These are phyloP conservation scores for Oxyura jamaicensis DNA, from an alignment of 2,113 vertebrate species.

Conservation along the genomic window DNA sequence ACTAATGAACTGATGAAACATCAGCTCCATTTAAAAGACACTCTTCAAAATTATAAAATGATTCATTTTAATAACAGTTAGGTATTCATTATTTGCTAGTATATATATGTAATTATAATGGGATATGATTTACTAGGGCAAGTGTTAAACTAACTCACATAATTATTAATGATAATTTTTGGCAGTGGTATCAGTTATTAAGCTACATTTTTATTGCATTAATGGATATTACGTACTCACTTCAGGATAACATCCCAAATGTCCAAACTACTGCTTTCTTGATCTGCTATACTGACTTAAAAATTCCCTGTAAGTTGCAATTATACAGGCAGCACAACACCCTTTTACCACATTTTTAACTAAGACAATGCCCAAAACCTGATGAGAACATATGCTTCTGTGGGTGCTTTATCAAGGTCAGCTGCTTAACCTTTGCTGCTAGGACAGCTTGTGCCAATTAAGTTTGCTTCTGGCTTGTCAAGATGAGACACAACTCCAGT, in stretches of 20 bases:
- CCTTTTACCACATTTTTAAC: neutral
- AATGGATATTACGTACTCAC: neutral
- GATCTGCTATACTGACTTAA: neutral
- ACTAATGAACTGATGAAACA: neutral
- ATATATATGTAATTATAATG: neutral
- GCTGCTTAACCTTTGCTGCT: neutral
- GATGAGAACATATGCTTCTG: neutral
- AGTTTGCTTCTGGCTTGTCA: constrained; percentile 10
- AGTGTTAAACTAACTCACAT: neutral
- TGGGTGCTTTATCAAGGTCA: neutral
- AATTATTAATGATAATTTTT: neutral
- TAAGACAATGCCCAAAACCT: neutral
- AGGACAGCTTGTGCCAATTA: constrained; percentile 21
- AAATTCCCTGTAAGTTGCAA: neutral
- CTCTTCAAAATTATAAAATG: neutral
- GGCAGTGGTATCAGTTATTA: neutral
- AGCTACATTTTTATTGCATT: neutral
- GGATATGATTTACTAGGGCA: neutral
- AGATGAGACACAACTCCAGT: neutral
- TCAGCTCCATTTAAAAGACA: neutral
- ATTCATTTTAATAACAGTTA: neutral
- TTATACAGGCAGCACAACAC: neutral
- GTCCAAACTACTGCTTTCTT: neutral
- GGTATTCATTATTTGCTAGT: neutral
- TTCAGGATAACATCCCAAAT: neutral